These are phyloP conservation scores for Gandaritis pyraliata DNA, from an alignment of 2,888 invertebrate genomes.

Conservation along the genomic window DNA sequence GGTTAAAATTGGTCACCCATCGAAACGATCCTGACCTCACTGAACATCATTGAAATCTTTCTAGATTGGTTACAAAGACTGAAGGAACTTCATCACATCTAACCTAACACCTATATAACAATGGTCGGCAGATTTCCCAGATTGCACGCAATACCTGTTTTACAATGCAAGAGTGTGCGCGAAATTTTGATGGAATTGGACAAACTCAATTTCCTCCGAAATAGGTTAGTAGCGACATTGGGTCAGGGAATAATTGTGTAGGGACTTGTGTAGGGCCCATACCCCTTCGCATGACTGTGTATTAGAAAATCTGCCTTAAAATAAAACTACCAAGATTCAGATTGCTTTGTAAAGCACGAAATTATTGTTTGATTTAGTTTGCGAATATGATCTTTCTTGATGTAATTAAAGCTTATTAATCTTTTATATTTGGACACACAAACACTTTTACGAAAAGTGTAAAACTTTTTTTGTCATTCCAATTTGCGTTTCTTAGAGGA, in stretches of 20 bases:
- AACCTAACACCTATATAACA: not conserved
- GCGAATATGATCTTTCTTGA: too few species aligned
- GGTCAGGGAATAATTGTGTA: constrained; percentile 76
- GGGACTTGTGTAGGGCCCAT: constrained; percentile 70
- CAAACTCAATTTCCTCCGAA: constrained; percentile 79
- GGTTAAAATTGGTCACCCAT: too few species aligned
- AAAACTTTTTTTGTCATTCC: not conserved
- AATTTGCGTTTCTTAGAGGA: not conserved
- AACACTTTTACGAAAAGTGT: not conserved
- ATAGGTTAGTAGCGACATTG: constrained; percentile 73
- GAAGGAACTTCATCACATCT: too few species aligned
- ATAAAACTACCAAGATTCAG: constrained; percentile 28
- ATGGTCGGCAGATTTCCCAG: not conserved
- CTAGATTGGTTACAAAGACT: too few species aligned
- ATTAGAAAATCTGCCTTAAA: constrained; percentile 43
- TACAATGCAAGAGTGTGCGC: constrained; percentile 77
- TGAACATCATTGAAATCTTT: too few species aligned
- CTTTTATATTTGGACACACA: too few species aligned
- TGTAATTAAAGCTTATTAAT: too few species aligned
- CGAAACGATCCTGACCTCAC: too few species aligned
- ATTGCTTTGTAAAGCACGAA: constrained; percentile 9
- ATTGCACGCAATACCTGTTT: constrained; percentile 48
- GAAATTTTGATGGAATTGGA: constrained; percentile 80
- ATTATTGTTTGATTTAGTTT: too few species aligned
- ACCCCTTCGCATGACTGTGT: constrained; percentile 52